Evolutionary conservation across 2,797 vertebrate species (phyloP).

Genomic region (Enteromius afrohamiltoni): DNA sequence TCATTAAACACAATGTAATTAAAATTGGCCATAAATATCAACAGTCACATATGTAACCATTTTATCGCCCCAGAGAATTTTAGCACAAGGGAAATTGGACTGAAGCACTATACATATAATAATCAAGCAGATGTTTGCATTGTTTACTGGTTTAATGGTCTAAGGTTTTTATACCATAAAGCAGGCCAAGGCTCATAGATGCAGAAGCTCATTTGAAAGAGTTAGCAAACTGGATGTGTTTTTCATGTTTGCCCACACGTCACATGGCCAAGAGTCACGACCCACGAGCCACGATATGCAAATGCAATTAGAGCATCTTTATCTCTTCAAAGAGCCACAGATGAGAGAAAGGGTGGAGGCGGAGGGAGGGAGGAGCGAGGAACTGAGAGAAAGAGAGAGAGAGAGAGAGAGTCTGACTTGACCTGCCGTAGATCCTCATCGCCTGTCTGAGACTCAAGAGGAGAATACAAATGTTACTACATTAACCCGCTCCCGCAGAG

Average conservation of each 20-base stretch:
- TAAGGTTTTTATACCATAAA: background rate
- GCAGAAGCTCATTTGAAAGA: constrained; percentile 17
- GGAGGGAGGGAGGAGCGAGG: constrained; percentile 31
- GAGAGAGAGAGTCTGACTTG: constrained; percentile 70
- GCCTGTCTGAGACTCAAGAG: constrained; percentile 61
- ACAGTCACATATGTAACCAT: background rate
- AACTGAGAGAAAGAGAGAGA: constrained; percentile 34
- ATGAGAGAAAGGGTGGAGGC: constrained; percentile 65
- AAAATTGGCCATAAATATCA: background rate
- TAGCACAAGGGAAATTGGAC: background rate
- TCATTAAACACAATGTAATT: background rate
- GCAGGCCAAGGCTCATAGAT: background rate
- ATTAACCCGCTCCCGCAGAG: constrained; percentile 65
- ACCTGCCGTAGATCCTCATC: constrained; percentile 70
- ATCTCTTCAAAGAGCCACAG: constrained; percentile 73
- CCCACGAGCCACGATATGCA: constrained; percentile 70
- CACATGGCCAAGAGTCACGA: constrained; percentile 57
- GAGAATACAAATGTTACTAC: constrained; percentile 73
- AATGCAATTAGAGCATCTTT: constrained; percentile 77
- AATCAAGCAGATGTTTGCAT: background rate
- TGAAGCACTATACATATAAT: background rate
- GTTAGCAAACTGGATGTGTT: constrained; percentile 42
- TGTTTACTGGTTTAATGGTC: background rate
- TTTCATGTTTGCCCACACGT: constrained; percentile 49
- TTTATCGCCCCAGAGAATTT: background rate